Conservation (phyloP, 2,888 invertebrate species). For the Leucophenga maculata region DNA sequence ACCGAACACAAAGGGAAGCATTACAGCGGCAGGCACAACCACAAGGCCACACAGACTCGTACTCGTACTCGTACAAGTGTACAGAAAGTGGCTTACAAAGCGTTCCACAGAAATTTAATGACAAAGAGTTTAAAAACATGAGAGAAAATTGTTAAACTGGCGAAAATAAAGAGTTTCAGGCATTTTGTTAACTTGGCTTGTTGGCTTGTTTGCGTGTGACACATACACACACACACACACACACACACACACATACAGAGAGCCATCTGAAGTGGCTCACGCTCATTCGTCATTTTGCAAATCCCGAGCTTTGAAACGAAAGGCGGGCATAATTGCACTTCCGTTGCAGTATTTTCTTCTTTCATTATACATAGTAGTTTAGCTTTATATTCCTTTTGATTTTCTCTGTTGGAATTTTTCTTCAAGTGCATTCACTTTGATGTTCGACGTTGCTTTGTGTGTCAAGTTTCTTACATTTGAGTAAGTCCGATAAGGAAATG, state of each 20-base stretch:
- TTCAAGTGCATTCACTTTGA: neutral
- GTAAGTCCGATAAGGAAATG: no score
- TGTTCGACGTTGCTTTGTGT: neutral
- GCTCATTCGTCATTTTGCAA: constrained; percentile 33
- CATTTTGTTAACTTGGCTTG: no score
- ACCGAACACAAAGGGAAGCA: constrained; percentile 30
- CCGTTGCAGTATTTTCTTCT: constrained; percentile 14
- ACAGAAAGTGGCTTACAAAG: neutral
- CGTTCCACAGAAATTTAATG: neutral
- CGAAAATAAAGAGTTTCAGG: neutral
- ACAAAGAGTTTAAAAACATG: neutral
- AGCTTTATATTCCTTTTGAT: neutral
- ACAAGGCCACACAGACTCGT: neutral
- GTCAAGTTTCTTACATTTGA: neutral
- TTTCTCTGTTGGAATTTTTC: neutral
- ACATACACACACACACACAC: constrained; percentile 16
- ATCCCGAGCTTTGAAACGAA: constrained; percentile 29
- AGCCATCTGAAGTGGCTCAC: constrained; percentile 18
- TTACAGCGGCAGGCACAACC: neutral
- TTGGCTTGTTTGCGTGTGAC: neutral
- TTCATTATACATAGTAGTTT: no score
- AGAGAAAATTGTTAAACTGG: no score
- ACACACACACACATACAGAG: constrained; percentile 1
- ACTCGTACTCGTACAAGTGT: neutral
- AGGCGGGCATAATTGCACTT: constrained; percentile 34